These are phyloP conservation scores for Machaerirhynchus nigripectus DNA, from an alignment of 2,113 vertebrate genomes.

Conservation along the genomic window DNA sequence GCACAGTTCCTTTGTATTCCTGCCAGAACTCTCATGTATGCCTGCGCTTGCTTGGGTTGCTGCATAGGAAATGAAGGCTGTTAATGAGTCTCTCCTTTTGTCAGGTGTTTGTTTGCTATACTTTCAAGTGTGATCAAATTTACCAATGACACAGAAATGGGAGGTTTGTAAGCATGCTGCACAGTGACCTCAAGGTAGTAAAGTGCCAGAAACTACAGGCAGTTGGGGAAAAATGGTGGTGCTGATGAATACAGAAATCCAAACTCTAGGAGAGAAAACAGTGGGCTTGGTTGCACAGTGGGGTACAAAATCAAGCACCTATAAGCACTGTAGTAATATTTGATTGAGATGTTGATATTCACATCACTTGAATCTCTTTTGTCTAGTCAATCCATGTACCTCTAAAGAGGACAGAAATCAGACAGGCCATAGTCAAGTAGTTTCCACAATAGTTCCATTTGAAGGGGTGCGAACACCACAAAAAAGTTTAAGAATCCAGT, in stretches of 20 bases:
- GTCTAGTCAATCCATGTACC: background rate
- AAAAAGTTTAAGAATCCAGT: background rate
- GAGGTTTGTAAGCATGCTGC: background rate
- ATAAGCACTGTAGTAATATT: background rate
- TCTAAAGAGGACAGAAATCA: background rate
- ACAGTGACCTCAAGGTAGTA: constrained; percentile 13
- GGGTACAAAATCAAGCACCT: background rate
- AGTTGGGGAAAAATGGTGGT: background rate
- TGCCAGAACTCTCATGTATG: constrained; percentile 43
- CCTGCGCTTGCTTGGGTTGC: constrained; percentile 34
- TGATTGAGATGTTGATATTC: background rate
- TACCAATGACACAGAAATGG: constrained; percentile 5
- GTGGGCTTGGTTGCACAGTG: background rate
- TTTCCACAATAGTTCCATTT: background rate
- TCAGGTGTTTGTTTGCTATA: constrained; percentile 43
- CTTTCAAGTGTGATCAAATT: constrained; percentile 58
- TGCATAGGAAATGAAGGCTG: constrained; percentile 58
- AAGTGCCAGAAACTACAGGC: background rate
- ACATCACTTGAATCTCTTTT: background rate
- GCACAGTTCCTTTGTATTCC: constrained; percentile 43
- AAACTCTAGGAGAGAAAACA: background rate
- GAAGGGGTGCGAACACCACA: background rate
- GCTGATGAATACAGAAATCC: background rate
- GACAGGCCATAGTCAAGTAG: background rate
- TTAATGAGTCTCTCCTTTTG: constrained; percentile 56